Percentiles rank a stretch among this genome's conserved stretches.
phyloP scores from a whole-genome alignment of 2,113 vertebrate genomes.

The Tachysurus fulvidraco region DNA sequence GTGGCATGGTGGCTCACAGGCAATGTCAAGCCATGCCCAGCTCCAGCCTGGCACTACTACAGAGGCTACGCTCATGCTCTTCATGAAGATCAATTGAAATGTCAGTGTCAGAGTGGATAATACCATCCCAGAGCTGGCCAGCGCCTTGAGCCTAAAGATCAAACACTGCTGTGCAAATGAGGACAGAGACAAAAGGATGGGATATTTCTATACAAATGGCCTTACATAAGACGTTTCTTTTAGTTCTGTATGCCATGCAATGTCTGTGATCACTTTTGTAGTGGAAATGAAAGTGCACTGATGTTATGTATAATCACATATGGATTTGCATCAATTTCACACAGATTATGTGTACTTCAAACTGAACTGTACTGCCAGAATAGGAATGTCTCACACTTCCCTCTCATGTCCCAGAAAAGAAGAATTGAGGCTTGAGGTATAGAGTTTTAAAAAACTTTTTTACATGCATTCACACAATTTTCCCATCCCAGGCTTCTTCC shows the following conservation, averaged over 20 bases:
- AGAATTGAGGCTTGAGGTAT: constrained; percentile 6
- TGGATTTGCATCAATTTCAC: constrained; percentile 40
- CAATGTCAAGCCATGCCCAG: constrained; percentile 22
- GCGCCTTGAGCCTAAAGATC: constrained; percentile 44
- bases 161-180: constrained; percentile 44
- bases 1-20: constrained; percentile 20
- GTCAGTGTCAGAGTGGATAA: constrained; percentile 51
- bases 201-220: constrained; percentile 10
- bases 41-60: constrained; percentile 44
- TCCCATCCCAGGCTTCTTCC: constrained; percentile 53
- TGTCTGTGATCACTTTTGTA: constrained; percentile 22
- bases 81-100: constrained; percentile 54
- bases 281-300: constrained; percentile 17
- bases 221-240: constrained; percentile 33
- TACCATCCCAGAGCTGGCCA: constrained; percentile 44
- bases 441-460: constrained; percentile 4
- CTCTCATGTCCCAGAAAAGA: constrained; percentile 32
- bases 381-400: constrained; percentile 5
- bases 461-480: constrained; percentile 1
- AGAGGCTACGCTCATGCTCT: constrained; percentile 38
- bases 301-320: background rate
- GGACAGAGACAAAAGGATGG: constrained; percentile 23
- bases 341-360: constrained; percentile 2
- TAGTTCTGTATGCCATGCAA: background rate
- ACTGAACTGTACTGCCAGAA: background rate